These are phyloP conservation scores for Apostichopus japonicus DNA, from an alignment of 35 echinoderm and acorn worm species.

Conservation along the genomic window DNA sequence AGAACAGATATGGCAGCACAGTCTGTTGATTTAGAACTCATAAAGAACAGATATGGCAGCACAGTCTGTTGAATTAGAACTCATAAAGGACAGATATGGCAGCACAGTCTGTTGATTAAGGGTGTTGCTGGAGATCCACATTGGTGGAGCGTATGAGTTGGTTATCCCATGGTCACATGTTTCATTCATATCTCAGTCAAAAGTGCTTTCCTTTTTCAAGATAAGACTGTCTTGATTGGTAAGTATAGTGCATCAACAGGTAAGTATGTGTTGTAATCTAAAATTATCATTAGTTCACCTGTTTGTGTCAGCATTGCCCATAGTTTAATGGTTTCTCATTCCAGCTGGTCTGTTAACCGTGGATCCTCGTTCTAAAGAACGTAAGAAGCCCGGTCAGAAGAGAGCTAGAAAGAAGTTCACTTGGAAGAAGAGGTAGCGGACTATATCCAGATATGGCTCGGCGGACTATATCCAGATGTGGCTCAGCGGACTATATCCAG, in stretches of 20 bases:
- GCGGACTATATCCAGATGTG: neutral
- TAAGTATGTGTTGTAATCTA: neutral
- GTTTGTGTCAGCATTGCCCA: neutral
- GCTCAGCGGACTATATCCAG: neutral
- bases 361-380: slow-evolving; percentile 80
- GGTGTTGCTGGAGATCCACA: no score
- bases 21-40: no score
- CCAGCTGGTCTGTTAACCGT: slow-evolving; percentile 88
- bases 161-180: no score
- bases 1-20: no score
- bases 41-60: no score
- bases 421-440: slow-evolving; percentile 92
- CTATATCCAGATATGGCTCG: neutral
- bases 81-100: no score
- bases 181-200: no score
- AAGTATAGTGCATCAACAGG: neutral
- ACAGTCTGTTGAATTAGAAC: no score
- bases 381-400: slow-evolving; percentile 94
- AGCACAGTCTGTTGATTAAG: no score
- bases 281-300: neutral
- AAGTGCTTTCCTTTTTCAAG: no score
- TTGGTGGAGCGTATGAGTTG: no score
- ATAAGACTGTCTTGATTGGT: no score
- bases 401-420: slow-evolving; percentile 98
- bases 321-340: neutral